Conservation (phyloP, 2,113 vertebrate genomes). For the Actenoides hombroni region DNA sequence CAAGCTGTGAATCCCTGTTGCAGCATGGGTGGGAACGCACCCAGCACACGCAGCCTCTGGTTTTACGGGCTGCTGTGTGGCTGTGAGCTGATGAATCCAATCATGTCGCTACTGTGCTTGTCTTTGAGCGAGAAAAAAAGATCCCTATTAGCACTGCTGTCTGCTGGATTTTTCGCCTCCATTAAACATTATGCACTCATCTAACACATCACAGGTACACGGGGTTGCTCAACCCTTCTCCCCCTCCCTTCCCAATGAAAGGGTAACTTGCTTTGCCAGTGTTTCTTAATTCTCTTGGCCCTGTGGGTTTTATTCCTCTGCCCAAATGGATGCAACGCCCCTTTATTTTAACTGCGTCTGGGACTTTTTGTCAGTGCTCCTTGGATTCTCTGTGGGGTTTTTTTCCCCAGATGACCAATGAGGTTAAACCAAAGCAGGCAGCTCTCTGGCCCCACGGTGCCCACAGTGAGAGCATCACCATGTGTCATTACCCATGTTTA, state of each 20-base stretch:
- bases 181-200: rapidly evolving
- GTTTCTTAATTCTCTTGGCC: background rate
- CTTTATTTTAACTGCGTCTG: background rate
- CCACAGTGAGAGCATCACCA: rapidly evolving
- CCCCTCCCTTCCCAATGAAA: background rate
- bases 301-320: background rate
- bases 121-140: background rate
- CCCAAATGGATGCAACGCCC: background rate
- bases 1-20: background rate
- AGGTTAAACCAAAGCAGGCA: background rate
- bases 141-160: background rate
- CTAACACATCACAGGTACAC: rapidly evolving
- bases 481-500: rapidly evolving
- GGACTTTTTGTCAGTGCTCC: background rate
- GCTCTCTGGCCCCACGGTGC: background rate
- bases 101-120: background rate
- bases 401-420: rapidly evolving
- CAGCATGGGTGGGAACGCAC: background rate
- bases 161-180: background rate
- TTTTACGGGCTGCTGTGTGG: rapidly evolving
- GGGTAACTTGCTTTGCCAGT: rapidly evolving
- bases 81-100: background rate
- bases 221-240: rapidly evolving
- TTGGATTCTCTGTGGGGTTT: background rate
- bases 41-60: background rate